Base-by-base conservation (phyloP, 2,113 vertebrate species). In the Gallinago paraguaiae region DNA sequence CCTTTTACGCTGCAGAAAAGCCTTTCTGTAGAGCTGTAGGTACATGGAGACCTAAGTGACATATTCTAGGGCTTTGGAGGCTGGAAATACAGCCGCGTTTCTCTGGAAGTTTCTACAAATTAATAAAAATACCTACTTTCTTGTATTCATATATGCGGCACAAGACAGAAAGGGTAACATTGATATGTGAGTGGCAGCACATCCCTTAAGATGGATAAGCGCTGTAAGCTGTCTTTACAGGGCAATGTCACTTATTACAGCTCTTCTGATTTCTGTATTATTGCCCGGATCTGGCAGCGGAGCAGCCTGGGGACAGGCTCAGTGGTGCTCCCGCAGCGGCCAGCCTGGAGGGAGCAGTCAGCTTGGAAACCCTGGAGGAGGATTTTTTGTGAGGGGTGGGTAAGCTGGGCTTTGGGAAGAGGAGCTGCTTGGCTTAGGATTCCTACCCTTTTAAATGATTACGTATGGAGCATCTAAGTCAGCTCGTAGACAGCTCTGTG, bases 161-260 rank as follows among this genome's bases (percentile, higher is more conserved):
- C 51, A 54, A 79, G 81, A 56, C 67, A 7, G 61, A n/a, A 70
- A 87, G 74, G 54, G 0, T 51, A 56, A 67, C 65, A 43, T 72
- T 50, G 9, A 1, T 10, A 0, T 6, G 39, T 56, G 63, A 94
- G 57, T 95, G 86, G 76, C 93, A 95, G 94, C 95, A 86, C 81
- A 94, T 88, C 95, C 84, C 90, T 95, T 91, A 95, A 95, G 91
- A 93, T 96, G 94, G 96, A 95, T 96, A 97, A 98, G 86, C 24
- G 50, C 80, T 79, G 81, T 92, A 84, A 93, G 79, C 89, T 97
- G 89, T 85, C 93, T 95, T 91, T 91, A 18, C 83, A 85, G 82
- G 90, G 84, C 85, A 71, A 17, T 68, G 88, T 50, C 94, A 93
- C 48, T 96, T 81, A 87, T 54, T 90, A 5, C 56, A 88, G 88